Evolutionary conservation across 2,113 vertebrate species (phyloP).

Genomic region (Herpailurus yagouaroundi): DNA sequence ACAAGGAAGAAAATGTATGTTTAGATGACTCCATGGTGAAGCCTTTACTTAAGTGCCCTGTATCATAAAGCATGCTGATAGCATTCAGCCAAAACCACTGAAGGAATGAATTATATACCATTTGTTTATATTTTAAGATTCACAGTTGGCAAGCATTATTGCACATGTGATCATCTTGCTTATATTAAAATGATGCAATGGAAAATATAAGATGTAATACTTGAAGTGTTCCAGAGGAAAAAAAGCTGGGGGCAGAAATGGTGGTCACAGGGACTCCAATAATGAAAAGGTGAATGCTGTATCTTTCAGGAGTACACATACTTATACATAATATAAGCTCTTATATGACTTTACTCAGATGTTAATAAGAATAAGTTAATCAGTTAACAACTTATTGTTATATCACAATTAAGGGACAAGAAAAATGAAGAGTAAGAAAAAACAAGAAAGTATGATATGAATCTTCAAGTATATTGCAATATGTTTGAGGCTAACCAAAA

Average conservation of each 20-base stretch:
- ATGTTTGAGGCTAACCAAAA: background rate
- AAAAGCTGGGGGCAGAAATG: background rate
- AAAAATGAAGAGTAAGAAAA: background rate
- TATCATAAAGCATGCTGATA: background rate
- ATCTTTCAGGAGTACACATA: background rate
- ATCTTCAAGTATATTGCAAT: background rate
- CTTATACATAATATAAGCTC: background rate
- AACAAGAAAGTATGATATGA: background rate
- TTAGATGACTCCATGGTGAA: constrained; percentile 34
- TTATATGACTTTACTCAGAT: background rate
- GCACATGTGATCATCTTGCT: background rate
- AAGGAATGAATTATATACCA: background rate
- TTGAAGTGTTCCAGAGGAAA: background rate
- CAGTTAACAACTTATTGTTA: background rate
- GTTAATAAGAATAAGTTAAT: background rate
- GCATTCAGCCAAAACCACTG: background rate
- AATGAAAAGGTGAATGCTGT: background rate
- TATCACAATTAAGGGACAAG: background rate
- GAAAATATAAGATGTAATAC: background rate
- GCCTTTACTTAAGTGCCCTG: background rate
- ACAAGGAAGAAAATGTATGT: background rate
- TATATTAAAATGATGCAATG: background rate
- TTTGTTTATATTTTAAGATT: background rate
- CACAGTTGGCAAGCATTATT: background rate
- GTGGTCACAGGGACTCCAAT: background rate